Evolutionary conservation across 2,888 invertebrate genomes (phyloP).

Genomic region (Melangyna quadrimaculata): DNA sequence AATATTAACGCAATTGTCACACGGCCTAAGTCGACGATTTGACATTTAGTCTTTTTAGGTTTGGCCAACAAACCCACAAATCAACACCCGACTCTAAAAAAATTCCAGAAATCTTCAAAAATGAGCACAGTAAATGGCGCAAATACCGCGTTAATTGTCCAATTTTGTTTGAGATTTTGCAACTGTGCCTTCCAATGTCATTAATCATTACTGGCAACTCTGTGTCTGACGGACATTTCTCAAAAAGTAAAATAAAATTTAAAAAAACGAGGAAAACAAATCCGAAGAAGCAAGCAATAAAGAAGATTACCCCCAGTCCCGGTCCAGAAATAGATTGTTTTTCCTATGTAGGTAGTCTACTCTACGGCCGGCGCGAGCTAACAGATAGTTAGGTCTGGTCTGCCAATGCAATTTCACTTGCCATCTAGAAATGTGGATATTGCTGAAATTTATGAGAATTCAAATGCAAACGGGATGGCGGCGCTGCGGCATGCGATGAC

Average conservation of each 20-base stretch:
- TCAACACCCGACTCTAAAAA: no score
- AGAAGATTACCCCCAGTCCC: slow-evolving; percentile 51
- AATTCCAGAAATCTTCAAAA: no score
- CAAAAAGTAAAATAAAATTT: slow-evolving; percentile 9
- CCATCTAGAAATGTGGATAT: neutral
- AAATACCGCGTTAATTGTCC: neutral
- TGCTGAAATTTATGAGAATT: slow-evolving; percentile 18
- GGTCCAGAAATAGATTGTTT: slow-evolving; percentile 57
- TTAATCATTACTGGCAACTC: neutral
- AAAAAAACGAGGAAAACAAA: neutral
- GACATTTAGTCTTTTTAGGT: no score
- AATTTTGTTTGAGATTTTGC: neutral
- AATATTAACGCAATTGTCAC: no score
- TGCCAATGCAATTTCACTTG: slow-evolving; percentile 15
- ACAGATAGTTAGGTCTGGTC: slow-evolving; percentile 20
- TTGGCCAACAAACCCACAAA: no score
- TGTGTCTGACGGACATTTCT: neutral
- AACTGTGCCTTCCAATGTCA: neutral
- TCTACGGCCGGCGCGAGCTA: slow-evolving; percentile 1
- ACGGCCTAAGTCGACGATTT: no score
- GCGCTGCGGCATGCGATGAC: no score
- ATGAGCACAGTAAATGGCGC: neutral
- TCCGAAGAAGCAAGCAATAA: slow-evolving; percentile 27
- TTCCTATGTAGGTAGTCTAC: neutral
- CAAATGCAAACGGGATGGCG: slow-evolving; percentile 19